phyloP scores from a whole-genome alignment of 2,888 invertebrate genomes.

The Parnassius glacialis region DNA sequence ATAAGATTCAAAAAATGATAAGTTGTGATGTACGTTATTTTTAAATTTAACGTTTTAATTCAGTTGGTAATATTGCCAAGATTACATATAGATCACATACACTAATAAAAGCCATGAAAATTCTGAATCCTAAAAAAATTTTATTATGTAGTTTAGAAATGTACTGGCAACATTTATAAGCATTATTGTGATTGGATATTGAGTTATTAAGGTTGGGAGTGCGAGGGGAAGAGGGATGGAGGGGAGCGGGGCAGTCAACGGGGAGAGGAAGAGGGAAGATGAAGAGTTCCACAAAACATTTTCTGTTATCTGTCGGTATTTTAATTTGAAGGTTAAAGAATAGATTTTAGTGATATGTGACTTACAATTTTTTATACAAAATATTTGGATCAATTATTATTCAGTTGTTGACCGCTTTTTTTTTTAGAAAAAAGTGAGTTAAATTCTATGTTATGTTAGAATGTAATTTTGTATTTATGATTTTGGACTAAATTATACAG shows the following conservation, averaged over 20 bases:
- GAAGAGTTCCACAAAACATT: slow-evolving; percentile 19
- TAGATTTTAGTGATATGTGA: background rate
- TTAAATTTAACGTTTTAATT: no score
- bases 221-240: slow-evolving; percentile 45
- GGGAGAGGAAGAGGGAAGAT: slow-evolving; percentile 45
- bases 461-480: no score
- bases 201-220: slow-evolving; percentile 69
- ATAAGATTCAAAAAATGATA: no score
- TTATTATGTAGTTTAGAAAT: background rate
- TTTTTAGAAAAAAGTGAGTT: no score
- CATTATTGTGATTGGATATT: slow-evolving; percentile 69
- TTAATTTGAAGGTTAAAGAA: slow-evolving; percentile 2
- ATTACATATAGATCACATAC: no score
- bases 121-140: background rate
- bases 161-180: slow-evolving; percentile 48
- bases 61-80: no score
- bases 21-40: no score
- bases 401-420: no score
- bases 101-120: background rate
- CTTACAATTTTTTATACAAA: background rate
- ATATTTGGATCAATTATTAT: background rate
- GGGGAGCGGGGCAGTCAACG: slow-evolving; percentile 42
- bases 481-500: no score
- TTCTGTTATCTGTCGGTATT: slow-evolving; percentile 38
- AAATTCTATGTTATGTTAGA: no score